Base-by-base conservation (phyloP, 2,888 invertebrate genomes). In the Meiosimyza decipiens region DNA sequence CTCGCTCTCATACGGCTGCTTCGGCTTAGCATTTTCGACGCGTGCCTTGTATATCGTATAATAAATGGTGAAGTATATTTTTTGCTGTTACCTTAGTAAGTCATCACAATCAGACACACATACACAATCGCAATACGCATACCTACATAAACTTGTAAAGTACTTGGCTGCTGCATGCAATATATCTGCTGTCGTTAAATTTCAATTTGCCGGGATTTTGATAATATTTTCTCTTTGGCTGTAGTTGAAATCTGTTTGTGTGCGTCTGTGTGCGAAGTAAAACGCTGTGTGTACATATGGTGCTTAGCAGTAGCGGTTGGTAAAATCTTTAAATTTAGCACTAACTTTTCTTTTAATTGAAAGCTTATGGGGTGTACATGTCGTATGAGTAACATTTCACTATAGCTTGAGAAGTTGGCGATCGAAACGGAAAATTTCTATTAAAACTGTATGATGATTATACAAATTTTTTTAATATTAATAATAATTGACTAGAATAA, bases 181-280 rank as follows among this genome's bases (percentile, higher is more conserved):
- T 3, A 62, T 62, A 66, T 33, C 40, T 63, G 71, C 71, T 52
- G 63, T 60, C 71, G 70, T 75, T 73, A 71, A 75, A 74, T 72
- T 71, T 75, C 74, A 72, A 74, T 74, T 72, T 74, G 47, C 66
- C 65, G 69, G 74, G 76, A 73, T 73, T 74, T 77, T 68, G 52
- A 63, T 65, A 28, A 69, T 65, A 63, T 68, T 73, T 69, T 59
- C 57, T 64, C 65, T 28, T 67, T 54, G 22, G 47, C 52, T 73
- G 71, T 55, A 66, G 59, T 52, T 64, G 62, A 40, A 22, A 71
- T 51, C 15, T 47, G 59, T 11, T 50, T 1, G 47, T 15, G 16
- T 6, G 33, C 28, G 28, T 1, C 18, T 15, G 16, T 6, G 33
- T 51, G 28, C 9, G 6, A 13, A 59, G 13, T 22, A 7, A 18